Evolutionary conservation across 1,140 invertebrate species (phyloP).

Genomic region (Lucilia cuprina): DNA sequence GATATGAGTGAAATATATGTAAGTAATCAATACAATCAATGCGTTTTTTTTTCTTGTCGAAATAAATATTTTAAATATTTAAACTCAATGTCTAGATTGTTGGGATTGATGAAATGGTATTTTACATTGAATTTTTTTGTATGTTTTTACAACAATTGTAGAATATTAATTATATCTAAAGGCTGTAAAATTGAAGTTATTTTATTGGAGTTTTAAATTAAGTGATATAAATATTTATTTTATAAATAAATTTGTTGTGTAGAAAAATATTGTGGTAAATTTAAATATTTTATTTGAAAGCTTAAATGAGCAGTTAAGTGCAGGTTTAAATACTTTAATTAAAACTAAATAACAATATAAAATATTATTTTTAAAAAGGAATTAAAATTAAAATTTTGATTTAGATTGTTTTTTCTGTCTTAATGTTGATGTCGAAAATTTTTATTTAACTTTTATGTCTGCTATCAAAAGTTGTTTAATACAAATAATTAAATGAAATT

Average conservation of each 20-base stretch:
- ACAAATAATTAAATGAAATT: too few relatives aligned
- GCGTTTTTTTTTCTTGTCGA: background rate
- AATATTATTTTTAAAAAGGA: too few relatives aligned
- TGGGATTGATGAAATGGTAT: background rate
- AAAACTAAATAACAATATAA: too few relatives aligned
- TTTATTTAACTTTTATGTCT: too few relatives aligned
- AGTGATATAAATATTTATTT: background rate
- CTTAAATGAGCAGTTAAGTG: too few relatives aligned
- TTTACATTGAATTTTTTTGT: background rate
- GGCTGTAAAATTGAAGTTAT: background rate
- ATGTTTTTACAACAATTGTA: background rate
- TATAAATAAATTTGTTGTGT: background rate
- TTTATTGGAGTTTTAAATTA: background rate
- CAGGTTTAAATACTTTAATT: too few relatives aligned
- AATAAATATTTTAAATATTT: background rate
- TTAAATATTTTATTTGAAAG: background rate
- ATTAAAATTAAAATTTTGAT: too few relatives aligned
- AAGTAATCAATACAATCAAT: background rate
- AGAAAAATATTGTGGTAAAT: background rate
- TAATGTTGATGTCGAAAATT: too few relatives aligned
- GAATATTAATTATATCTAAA: background rate
- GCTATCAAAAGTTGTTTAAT: too few relatives aligned
- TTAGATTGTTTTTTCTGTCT: too few relatives aligned
- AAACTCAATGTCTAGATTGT: background rate
- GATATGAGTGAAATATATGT: background rate